Evolutionary conservation across 2,888 invertebrate species (phyloP).

Genomic region (Ethmia dodecea): DNA sequence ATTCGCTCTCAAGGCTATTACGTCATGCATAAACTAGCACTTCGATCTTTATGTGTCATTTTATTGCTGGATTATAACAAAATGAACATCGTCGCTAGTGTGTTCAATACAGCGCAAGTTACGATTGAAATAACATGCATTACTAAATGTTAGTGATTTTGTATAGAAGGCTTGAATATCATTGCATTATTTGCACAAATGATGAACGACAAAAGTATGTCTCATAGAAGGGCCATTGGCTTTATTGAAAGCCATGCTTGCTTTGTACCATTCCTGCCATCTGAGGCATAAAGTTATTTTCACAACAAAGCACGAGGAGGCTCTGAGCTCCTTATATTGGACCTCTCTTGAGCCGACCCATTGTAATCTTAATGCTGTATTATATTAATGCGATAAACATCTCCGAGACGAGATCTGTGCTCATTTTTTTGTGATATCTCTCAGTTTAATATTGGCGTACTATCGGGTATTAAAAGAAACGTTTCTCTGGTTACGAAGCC

Average conservation of each 20-base stretch:
- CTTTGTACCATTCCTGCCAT: constrained; percentile 60
- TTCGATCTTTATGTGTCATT: too few species aligned
- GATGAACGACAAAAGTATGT: constrained; percentile 56
- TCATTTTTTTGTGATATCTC: constrained; percentile 59
- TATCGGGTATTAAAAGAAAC: constrained; percentile 35
- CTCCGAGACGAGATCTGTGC: constrained; percentile 53
- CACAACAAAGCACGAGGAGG: constrained; percentile 69
- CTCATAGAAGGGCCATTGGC: constrained; percentile 58
- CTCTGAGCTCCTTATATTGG: constrained; percentile 73
- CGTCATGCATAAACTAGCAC: too few species aligned
- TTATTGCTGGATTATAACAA: too few species aligned
- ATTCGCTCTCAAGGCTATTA: too few species aligned
- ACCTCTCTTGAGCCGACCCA: constrained; percentile 70
- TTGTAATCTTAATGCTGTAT: constrained; percentile 75
- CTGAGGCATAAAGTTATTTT: constrained; percentile 73
- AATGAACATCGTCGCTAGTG: neutral
- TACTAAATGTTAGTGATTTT: constrained; percentile 4
- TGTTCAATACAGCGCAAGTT: neutral
- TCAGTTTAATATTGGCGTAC: constrained; percentile 60
- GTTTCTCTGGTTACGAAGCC: constrained; percentile 51
- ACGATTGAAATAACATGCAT: neutral
- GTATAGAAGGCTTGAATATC: constrained; percentile 29
- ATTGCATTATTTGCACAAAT: constrained; percentile 60
- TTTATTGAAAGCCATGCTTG: constrained; percentile 65
- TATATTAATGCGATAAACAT: constrained; percentile 78